Percentiles rank a stretch among this genome's conserved stretches.
Evolutionary conservation across 2,888 invertebrate genomes (phyloP).

Genomic region (Drosophila anceps): DNA sequence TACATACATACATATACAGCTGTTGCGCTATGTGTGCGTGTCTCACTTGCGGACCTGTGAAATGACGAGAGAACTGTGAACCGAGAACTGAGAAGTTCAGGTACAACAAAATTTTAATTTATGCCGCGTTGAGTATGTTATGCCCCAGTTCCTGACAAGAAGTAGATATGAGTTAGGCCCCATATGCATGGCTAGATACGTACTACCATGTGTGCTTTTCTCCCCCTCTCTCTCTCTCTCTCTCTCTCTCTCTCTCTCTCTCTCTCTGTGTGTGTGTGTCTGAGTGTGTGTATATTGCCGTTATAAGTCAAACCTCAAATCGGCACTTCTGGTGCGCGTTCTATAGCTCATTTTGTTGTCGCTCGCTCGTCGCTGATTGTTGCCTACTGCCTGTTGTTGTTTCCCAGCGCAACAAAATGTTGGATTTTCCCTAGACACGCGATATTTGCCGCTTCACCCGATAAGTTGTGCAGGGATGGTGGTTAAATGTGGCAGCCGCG

Average conservation of each 20-base stretch:
- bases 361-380: conserved; percentile 63
- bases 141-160: conserved; percentile 69
- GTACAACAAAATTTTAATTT: conserved; percentile 74
- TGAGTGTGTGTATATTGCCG: conserved; percentile 42
- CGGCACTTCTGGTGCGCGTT: conserved; percentile 78
- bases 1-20: conserved; percentile 12
- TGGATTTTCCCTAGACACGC: conserved; percentile 76
- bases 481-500: conserved; percentile 23
- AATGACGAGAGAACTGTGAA: conserved; percentile 35
- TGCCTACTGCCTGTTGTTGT: conserved; percentile 63
- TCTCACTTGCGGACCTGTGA: conserved; percentile 71
- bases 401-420: conserved; percentile 69
- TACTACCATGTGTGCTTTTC: conserved; percentile 1
- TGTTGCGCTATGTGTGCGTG: conserved; percentile 62
- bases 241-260: conserved; percentile 1
- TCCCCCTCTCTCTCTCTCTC: conserved; percentile 1
- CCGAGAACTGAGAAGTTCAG: conserved; percentile 12
- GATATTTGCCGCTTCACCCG: conserved; percentile 57
- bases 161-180: conserved; percentile 34
- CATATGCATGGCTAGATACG: conserved; percentile 31
- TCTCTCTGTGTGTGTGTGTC: conserved; percentile 10
- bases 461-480: not conserved
- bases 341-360: conserved; percentile 72
- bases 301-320: conserved; percentile 76
- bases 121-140: conserved; percentile 76